Evolutionary conservation across 64 coral and sea anemone genomes (phyloP), one percentile per base, ranked within the genome.

Genomic region (Platygyra sinensis): DNA sequence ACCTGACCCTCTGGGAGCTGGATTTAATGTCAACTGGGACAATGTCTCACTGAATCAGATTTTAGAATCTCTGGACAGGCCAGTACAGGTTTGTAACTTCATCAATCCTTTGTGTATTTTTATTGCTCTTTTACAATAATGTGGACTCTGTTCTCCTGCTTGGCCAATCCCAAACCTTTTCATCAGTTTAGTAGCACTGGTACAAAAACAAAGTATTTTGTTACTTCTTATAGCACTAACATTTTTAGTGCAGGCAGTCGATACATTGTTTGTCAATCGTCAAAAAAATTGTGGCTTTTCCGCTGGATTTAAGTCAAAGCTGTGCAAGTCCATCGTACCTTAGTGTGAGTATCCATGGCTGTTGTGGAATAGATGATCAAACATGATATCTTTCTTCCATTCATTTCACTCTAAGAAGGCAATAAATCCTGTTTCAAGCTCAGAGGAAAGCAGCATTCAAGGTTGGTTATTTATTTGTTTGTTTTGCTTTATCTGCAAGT

Each of bases 11-110:
- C 91, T 99, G 19, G 97, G 97, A 64, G 97, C 97, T 15, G 97
- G 97, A 20, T 99, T 99, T 86, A 99, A 99, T 84, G 89, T 99
- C 16, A 80, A 99, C 25, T 99, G 97, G 97, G 63, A 80, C 42
- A 96, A 80, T 38, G 94, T 93, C 7, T 80, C 91, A 59, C 84
- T 99, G 73, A 73, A 82, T 65, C 80, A 88, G 38, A 83, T 99
- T 82, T 91, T 99, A 17, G 63, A 85, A 51, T 85, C 81, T 71
- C 38, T 85, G 38, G 81, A 85, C 39, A 69, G 20, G 2, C 81
- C 81, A 27, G 11, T 49, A 51, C 81, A 85, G 81, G 81, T 85
- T 24, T n/a, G 65, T 69, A n/a, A 22, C 9, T 11, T 20, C 24
- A 4, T 69, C 10, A 11, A 25, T 69, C 24, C 25, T n/a, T n/a